These are phyloP conservation scores for Amblyjoppa fuscipennis DNA, from an alignment of 2,888 invertebrate species.

Conservation along the genomic window DNA sequence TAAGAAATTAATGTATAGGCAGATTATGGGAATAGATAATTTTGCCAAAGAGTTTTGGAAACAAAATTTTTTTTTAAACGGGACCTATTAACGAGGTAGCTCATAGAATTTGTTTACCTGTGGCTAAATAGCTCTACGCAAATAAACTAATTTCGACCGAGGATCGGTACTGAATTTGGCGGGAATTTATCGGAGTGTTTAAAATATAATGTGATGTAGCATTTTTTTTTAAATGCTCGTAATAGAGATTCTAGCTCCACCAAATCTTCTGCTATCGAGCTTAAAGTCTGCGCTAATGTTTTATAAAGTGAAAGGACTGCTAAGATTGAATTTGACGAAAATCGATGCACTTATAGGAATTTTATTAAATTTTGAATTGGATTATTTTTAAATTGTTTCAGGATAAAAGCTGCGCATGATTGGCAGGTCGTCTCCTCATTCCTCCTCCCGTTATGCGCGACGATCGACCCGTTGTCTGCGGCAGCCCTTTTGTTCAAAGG, in stretches of 20 bases:
- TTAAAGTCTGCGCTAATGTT: not conserved
- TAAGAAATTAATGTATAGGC: not conserved
- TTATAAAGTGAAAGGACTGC: not conserved
- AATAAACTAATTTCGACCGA: not conserved
- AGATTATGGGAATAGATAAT: not conserved
- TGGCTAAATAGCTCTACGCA: too few species aligned
- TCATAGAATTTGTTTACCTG: too few species aligned
- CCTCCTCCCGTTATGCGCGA: not conserved
- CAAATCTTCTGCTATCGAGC: not conserved
- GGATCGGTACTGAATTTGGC: not conserved
- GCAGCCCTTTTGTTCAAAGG: not conserved
- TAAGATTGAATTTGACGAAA: not conserved
- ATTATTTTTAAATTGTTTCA: not conserved
- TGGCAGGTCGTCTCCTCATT: not conserved
- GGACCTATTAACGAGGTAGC: too few species aligned
- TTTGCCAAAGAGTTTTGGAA: not conserved
- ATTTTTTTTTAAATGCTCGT: not conserved
- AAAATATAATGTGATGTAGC: not conserved
- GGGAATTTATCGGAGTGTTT: not conserved
- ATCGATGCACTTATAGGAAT: not conserved
- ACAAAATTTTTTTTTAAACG: too few species aligned
- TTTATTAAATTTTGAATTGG: not conserved
- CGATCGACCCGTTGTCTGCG: not conserved
- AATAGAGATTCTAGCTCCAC: not conserved
- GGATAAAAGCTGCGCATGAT: not conserved